These are phyloP conservation scores for Brachionus koreanus DNA, from an alignment of 1,140 invertebrate species.

Conservation along the genomic window DNA sequence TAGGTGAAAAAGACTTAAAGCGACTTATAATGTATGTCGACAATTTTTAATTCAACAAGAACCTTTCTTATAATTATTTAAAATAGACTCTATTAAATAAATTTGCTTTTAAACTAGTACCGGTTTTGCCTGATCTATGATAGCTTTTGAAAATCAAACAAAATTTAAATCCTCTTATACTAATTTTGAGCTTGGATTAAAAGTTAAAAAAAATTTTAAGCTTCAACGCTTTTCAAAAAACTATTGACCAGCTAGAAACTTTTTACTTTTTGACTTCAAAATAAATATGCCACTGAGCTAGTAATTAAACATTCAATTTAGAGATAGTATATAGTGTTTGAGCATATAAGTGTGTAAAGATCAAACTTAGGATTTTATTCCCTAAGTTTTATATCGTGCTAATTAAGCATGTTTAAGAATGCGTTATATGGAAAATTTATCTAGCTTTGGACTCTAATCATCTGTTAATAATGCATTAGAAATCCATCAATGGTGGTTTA, in stretches of 20 bases:
- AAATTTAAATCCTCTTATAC: not conserved
- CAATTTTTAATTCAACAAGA: not conserved
- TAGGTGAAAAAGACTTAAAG: constrained; percentile 36
- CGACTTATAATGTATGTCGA: constrained; percentile 34
- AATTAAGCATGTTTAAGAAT: constrained; percentile 14
- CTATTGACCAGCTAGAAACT: not conserved
- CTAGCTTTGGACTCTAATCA: not conserved
- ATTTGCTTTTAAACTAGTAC: constrained; percentile 13
- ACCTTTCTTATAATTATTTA: not conserved
- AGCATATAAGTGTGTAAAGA: constrained; percentile 26
- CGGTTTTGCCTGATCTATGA: not conserved
- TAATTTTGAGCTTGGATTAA: not conserved
- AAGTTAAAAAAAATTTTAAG: not conserved
- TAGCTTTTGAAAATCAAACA: constrained; percentile 12
- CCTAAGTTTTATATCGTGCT: not conserved
- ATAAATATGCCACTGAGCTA: constrained; percentile 12
- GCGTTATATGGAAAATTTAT: not conserved
- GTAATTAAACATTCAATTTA: not conserved
- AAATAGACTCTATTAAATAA: constrained; percentile 5
- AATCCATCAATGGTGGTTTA: not conserved
- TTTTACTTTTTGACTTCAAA: not conserved
- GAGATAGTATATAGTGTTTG: constrained; percentile 6
- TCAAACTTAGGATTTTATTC: constrained; percentile 2
- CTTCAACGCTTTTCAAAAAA: not conserved
- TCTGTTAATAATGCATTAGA: not conserved